phyloP scores from a whole-genome alignment of 2,113 vertebrate genomes.

The Notechis scutatus region DNA sequence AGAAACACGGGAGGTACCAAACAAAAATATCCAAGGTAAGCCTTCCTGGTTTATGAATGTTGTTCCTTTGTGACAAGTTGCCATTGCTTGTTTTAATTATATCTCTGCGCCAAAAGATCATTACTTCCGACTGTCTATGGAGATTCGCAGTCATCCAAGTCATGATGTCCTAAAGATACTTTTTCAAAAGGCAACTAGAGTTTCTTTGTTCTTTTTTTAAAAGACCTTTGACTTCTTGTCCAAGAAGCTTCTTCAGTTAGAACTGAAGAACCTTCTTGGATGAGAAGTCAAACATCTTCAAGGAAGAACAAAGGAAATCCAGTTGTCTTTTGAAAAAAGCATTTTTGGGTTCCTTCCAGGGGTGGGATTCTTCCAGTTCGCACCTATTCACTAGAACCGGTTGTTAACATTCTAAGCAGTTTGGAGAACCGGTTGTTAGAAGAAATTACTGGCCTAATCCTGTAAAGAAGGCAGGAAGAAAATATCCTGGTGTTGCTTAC shows the following conservation, averaged over 20 bases:
- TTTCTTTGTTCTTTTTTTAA: neutral
- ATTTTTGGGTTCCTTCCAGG: neutral
- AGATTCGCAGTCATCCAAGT: neutral
- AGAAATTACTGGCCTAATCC: no score
- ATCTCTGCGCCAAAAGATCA: neutral
- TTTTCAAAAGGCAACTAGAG: neutral
- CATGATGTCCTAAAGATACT: neutral
- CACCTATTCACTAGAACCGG: no score
- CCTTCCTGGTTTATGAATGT: neutral
- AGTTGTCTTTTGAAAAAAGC: no score
- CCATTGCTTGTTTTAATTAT: neutral
- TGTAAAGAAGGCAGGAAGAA: no score
- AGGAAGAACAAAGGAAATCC: neutral
- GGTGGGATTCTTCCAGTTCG: no score
- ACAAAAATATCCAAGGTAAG: neutral
- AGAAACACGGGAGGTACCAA: no score
- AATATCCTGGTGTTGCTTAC: no score
- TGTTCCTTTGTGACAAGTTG: neutral
- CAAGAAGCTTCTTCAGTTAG: neutral
- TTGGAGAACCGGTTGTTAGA: no score
- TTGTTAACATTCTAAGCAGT: no score
- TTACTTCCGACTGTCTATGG: neutral
- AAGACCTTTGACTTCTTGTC: neutral
- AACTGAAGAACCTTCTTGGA: no score
- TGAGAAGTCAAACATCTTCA: no score